Evolutionary conservation across 2,113 vertebrate genomes (phyloP).

Genomic region (Syngnathoides biaculeatus): DNA sequence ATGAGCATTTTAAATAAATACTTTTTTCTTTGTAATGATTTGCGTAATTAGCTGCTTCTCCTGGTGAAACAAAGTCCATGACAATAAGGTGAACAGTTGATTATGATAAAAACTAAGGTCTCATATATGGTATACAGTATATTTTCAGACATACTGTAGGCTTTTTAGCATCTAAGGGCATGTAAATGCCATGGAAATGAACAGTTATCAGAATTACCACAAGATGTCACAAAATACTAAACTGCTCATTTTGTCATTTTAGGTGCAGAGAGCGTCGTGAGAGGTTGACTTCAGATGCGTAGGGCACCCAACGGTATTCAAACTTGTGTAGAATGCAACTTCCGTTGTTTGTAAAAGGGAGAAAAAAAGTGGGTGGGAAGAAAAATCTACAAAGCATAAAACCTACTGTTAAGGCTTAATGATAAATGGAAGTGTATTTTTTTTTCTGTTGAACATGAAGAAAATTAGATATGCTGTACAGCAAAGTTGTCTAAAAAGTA

Average conservation of each 20-base stretch:
- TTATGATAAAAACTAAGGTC: no score
- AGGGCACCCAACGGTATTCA: background rate
- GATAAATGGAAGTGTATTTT: background rate
- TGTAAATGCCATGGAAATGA: background rate
- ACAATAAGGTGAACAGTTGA: no score
- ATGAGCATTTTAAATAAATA: no score
- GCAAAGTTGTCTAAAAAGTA: background rate
- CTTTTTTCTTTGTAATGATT: background rate
- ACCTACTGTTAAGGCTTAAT: no score
- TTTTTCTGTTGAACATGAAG: background rate
- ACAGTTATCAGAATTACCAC: background rate
- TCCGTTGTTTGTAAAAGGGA: background rate
- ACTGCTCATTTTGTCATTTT: conserved; percentile 19
- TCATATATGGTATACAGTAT: background rate
- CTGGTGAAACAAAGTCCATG: background rate
- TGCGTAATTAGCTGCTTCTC: background rate
- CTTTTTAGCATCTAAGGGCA: background rate
- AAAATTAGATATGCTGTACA: background rate
- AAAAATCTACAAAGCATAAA: background rate
- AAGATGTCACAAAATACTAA: background rate
- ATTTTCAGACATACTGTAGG: background rate
- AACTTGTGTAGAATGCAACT: background rate
- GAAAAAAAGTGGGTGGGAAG: background rate
- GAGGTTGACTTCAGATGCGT: conserved; percentile 48
- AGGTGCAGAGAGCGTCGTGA: conserved; percentile 36